These are phyloP conservation scores for Frieseomelitta varia DNA, from an alignment of 1,140 invertebrate genomes.

Conservation along the genomic window DNA sequence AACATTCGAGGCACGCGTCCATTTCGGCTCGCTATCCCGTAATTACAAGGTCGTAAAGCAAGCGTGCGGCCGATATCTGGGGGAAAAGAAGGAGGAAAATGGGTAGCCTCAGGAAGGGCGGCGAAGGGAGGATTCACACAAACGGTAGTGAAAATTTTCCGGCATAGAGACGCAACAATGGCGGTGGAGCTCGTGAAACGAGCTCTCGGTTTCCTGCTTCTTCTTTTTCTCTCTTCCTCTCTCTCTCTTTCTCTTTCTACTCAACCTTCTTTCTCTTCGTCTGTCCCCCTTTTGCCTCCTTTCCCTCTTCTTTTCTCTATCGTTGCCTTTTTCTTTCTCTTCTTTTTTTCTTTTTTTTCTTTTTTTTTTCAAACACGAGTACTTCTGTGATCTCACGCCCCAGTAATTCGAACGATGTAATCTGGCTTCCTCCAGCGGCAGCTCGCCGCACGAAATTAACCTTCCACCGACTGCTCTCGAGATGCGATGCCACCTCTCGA, in stretches of 20 bases:
- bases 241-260: neutral
- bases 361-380: slow-evolving; percentile 3
- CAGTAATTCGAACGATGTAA: slow-evolving; percentile 47
- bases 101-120: slow-evolving; percentile 10
- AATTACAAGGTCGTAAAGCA: slow-evolving; percentile 53
- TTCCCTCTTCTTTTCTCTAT: neutral
- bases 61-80: neutral
- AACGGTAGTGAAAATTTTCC: slow-evolving; percentile 49
- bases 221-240: neutral
- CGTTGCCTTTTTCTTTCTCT: neutral
- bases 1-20: slow-evolving; percentile 41
- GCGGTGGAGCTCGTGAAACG: slow-evolving; percentile 8
- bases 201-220: slow-evolving; percentile 4
- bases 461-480: slow-evolving; percentile 25
- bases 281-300: neutral
- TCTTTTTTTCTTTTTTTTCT: neutral
- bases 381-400: slow-evolving; percentile 31
- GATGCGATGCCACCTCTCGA: neutral
- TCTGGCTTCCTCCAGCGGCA: slow-evolving; percentile 40
- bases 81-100: neutral
- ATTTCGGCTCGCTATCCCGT: slow-evolving; percentile 32
- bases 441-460: slow-evolving; percentile 32
- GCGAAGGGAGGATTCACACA: slow-evolving; percentile 38
- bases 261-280: too few species aligned
- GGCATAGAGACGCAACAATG: slow-evolving; percentile 37